phyloP scores from a whole-genome alignment of 2,888 invertebrate species.

The Troilus luridus region DNA sequence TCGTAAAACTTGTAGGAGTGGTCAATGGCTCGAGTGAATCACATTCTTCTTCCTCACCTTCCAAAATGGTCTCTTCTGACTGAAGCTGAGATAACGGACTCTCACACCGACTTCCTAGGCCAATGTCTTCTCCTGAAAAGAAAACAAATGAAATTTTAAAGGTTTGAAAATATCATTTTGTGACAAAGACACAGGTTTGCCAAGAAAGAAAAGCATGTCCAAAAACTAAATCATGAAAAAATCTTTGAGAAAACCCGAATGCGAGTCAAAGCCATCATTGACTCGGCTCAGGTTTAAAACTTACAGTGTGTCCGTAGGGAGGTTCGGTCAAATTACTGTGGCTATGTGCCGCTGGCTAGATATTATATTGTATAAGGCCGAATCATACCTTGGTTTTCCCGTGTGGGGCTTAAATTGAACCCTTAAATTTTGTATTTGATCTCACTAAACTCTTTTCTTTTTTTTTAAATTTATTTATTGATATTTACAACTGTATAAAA shows the following conservation, averaged over 20 bases:
- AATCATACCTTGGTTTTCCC: no score
- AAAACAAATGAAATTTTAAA: conserved; percentile 1
- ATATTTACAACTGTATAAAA: no score
- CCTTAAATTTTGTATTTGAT: no score
- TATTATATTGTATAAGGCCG: no score
- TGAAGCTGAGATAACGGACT: conserved; percentile 42
- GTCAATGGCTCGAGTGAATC: conserved; percentile 67
- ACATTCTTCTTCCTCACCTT: conserved; percentile 62
- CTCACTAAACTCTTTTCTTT: no score
- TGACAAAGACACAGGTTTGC: neutral
- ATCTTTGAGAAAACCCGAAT: neutral
- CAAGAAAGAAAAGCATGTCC: neutral
- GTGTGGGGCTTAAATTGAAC: no score
- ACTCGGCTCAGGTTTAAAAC: no score
- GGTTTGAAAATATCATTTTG: neutral
- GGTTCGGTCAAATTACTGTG: no score
- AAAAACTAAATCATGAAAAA: neutral
- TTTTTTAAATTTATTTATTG: no score
- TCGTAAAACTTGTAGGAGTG: conserved; percentile 68
- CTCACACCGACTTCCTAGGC: conserved; percentile 51
- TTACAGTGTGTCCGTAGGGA: no score
- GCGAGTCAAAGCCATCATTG: no score
- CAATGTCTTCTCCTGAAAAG: conserved; percentile 43
- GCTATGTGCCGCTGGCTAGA: no score
- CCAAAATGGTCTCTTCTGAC: conserved; percentile 63